Evolutionary conservation across 2,888 invertebrate genomes (phyloP).

Genomic region (Acronicta alni): DNA sequence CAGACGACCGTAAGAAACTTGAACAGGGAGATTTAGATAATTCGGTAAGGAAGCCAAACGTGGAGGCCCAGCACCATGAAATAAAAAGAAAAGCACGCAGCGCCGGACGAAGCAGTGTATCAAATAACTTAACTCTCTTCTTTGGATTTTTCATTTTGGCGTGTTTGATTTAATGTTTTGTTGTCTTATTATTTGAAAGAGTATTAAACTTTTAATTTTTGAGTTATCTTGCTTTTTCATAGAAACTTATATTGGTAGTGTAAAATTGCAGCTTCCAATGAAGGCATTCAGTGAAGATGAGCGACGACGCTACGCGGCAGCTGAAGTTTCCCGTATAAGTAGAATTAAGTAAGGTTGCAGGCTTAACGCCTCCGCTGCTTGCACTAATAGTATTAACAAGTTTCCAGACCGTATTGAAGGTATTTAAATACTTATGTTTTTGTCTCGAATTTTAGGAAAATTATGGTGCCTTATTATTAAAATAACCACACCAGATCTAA

Average conservation of each 20-base stretch:
- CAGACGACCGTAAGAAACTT: constrained; percentile 40
- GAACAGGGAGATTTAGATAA: constrained; percentile 50
- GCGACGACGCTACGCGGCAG: constrained; percentile 36
- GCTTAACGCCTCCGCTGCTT: constrained; percentile 84
- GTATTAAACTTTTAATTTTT: constrained; percentile 49
- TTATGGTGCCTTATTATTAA: no score
- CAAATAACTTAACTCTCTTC: constrained; percentile 53
- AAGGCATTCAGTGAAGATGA: constrained; percentile 46
- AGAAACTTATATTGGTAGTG: constrained; percentile 3
- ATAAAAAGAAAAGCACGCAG: constrained; percentile 32
- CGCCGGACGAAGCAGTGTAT: constrained; percentile 49
- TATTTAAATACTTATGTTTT: constrained; percentile 52
- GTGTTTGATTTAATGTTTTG: constrained; percentile 61
- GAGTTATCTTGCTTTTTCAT: no score
- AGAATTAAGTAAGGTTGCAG: constrained; percentile 85
- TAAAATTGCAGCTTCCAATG: constrained; percentile 19
- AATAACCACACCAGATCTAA: no score
- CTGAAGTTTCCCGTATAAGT: constrained; percentile 82
- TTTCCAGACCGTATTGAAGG: constrained; percentile 87
- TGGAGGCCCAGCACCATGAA: constrained; percentile 62
- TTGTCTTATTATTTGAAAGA: constrained; percentile 47
- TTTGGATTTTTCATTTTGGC: constrained; percentile 60
- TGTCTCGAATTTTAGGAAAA: neutral
- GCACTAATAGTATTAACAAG: constrained; percentile 87
- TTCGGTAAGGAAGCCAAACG: constrained; percentile 50